Evolutionary conservation across 2,113 vertebrate species (phyloP), one percentile per base, ranked within the genome.

Genomic region (Calyptommatus sinebrachiatus): DNA sequence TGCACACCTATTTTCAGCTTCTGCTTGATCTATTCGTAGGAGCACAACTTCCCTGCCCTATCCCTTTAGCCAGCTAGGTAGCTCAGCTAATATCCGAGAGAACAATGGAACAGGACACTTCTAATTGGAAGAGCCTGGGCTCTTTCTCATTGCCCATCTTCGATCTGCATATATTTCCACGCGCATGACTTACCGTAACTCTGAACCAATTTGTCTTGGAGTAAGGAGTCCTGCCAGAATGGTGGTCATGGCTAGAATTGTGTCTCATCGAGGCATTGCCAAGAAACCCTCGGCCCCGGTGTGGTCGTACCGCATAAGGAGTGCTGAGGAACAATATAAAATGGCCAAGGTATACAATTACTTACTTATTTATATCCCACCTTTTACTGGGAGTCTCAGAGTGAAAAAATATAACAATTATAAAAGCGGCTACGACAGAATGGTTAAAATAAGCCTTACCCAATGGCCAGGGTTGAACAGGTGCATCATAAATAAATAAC

Each of bases 201-300:
- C 95, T 97, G 88, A 92, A 97, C 97, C 97, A 98, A 62, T 87
- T 91, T 10, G 86, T 93, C 9, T 80, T 85, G 8, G 78, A 14
- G 3, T 80, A 84, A 0, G 84, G 84, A 63, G 82, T 81, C 79
- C 86, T 93, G 14, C 81, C 88, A 62, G 45, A 69, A 18, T 41
- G 70, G 46, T 86, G 89, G 1, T 90, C 89, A 5, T 68, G 41
- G 53, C 31, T 35, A 48, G 79, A 83, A 62, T 91, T 90, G n/a
- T 84, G 86, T 14, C 86, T 67, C 71, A 91, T 86, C 0, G 87
- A 91, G 53, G 88, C 68, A 0, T 90, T 77, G 53, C 69, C 61
- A 1, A 87, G 87, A 68, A 85, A 84, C 28, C 87, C 88, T 12
- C 94, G 91, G 67, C 94, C 94, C 87, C 91, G 88, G 72, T 86